Conservation (phyloP, 1,140 invertebrate species). For the Euwallacea similis region DNA sequence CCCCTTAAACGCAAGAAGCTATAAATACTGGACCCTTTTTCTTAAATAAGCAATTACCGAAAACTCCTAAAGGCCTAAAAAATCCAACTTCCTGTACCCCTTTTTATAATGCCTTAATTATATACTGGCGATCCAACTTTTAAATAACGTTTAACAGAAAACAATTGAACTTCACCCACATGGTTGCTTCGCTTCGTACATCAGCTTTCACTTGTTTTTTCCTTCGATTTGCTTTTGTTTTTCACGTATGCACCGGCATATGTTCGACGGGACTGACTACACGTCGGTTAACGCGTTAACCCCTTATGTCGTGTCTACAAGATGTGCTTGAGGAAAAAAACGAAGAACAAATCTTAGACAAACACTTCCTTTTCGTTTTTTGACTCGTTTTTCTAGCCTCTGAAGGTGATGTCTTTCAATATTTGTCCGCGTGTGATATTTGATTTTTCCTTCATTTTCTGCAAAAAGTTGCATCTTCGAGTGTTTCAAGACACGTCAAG, state of each 20-base stretch:
- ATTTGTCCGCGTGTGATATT: too few relatives aligned
- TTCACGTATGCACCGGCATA: constrained; percentile 31
- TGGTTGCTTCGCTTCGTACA: constrained; percentile 22
- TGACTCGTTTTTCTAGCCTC: too few relatives aligned
- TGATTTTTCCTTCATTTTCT: too few relatives aligned
- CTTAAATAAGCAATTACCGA: constrained; percentile 4
- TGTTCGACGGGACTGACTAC: constrained; percentile 22
- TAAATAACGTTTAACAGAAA: constrained; percentile 32
- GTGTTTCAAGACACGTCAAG: too few relatives aligned
- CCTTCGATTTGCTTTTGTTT: constrained; percentile 32
- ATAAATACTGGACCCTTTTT: constrained; percentile 1
- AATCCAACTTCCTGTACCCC: constrained; percentile 21
- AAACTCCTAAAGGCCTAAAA: background rate
- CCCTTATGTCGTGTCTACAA: constrained; percentile 3
- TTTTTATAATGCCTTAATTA: constrained; percentile 42
- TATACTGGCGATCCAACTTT: constrained; percentile 36
- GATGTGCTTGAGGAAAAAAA: constrained; percentile 4
- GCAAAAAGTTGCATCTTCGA: too few relatives aligned
- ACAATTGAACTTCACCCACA: constrained; percentile 46
- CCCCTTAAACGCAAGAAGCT: background rate
- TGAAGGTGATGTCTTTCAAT: too few relatives aligned
- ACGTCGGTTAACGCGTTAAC: background rate
- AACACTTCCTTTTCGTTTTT: too few relatives aligned
- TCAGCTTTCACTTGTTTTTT: constrained; percentile 30
- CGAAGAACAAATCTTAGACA: background rate